phyloP scores from a whole-genome alignment of 2,797 vertebrate genomes.

The Sebastes itinus region DNA sequence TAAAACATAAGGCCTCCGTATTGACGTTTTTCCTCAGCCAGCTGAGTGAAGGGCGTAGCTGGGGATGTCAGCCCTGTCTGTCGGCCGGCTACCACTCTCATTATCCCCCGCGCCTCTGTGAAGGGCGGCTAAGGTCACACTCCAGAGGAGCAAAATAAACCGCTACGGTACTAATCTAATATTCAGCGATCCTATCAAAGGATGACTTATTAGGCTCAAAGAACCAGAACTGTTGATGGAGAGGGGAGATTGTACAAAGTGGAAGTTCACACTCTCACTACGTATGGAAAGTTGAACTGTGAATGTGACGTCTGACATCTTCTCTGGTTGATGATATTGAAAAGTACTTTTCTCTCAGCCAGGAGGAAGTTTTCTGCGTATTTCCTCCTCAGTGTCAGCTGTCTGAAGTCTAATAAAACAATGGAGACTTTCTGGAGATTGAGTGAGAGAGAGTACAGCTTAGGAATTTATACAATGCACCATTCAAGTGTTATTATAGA shows the following conservation, averaged over 20 bases:
- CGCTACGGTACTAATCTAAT: conserved; percentile 63
- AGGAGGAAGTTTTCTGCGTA: conserved; percentile 1
- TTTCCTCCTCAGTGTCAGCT: conserved; percentile 19
- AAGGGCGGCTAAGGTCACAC: conserved; percentile 79
- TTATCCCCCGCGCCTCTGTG: conserved; percentile 67
- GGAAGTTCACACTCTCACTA: conserved; percentile 44
- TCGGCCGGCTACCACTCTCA: conserved; percentile 76
- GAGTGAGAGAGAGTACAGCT: conserved; percentile 29
- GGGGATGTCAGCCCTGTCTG: conserved; percentile 74
- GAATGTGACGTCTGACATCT: conserved; percentile 38
- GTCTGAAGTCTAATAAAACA: conserved; percentile 34
- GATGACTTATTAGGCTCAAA: conserved; percentile 55
- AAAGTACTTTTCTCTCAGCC: conserved; percentile 3
- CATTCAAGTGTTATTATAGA: conserved; percentile 65
- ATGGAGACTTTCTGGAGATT: conserved; percentile 39
- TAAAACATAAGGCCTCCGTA: conserved; percentile 81
- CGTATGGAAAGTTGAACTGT: conserved; percentile 15
- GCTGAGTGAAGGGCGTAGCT: conserved; percentile 77
- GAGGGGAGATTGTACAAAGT: conserved; percentile 14
- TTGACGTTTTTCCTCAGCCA: conserved; percentile 74
- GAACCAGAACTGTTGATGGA: conserved; percentile 46
- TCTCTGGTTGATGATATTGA: conserved; percentile 17
- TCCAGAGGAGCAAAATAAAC: conserved; percentile 73
- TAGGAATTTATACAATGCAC: conserved; percentile 66
- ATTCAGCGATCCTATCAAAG: conserved; percentile 68